Evolutionary conservation across 2,888 invertebrate species (phyloP), one percentile per base, ranked within the genome.

Genomic region (Eugnorisma glareosa): DNA sequence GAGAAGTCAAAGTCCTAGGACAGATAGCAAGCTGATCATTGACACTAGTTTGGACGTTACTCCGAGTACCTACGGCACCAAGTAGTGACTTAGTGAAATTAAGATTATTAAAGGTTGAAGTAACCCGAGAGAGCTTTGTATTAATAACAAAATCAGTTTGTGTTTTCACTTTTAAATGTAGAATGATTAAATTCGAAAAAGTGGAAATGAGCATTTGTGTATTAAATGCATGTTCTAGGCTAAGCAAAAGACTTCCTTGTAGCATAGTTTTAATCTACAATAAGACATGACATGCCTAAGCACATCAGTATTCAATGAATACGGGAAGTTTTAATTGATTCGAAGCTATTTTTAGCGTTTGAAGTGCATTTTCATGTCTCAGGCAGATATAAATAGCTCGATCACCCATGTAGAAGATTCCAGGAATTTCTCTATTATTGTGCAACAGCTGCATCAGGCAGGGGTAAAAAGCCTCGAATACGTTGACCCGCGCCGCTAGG

Each of bases 351-450:
- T 86, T 81, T 85, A 88, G 85, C 75, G 37, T 73, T 69, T 68
- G 75, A 64, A 64, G 57, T 73, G 79, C 70, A 86, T 87, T 88
- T 82, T 85, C 82, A 84, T 82, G 85, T 70, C 66, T 83, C 67
- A 71, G 64, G 68, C 40, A 71, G 87, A 72, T 91, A 90, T 90
- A 90, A 92, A 91, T 91, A 89, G 87, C 84, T 77, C 84, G 91
- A 92, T 91, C 90, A 90, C 90, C 89, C 88, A 91, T 91, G 91
- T 88, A 85, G 90, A 89, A 89, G 88, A 91, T 94, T 94, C 94
- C 89, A 92, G 93, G 92, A 94, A 95, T 94, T 92, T 94, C 93
- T 93, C 89, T 91, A 93, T 94, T 95, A 95, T 96, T 96, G 96
- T 96, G 95, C 96, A 96, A 96, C 96, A 95, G 93, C 95, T 95